These are phyloP conservation scores for Biston betularia DNA, from an alignment of 2,888 invertebrate species.

Conservation along the genomic window DNA sequence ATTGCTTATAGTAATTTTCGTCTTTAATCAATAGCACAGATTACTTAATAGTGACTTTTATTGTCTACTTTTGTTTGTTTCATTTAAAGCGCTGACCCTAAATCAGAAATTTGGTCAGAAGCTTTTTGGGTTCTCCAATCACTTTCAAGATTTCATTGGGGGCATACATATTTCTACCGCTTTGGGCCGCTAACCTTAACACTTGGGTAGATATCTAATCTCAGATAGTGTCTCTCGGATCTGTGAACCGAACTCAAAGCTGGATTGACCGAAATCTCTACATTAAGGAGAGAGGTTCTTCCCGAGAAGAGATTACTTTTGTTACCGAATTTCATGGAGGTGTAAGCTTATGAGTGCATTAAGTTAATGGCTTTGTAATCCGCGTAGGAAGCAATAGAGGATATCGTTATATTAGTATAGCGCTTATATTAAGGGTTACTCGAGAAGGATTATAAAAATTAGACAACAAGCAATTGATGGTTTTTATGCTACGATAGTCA, in stretches of 20 bases:
- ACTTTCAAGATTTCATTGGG: neutral
- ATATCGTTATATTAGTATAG: neutral
- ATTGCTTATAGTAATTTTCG: no score
- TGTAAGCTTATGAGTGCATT: slow-evolving; percentile 23
- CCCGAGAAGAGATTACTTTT: slow-evolving; percentile 12
- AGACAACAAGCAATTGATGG: no score
- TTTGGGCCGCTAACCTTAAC: neutral
- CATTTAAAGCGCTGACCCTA: no score
- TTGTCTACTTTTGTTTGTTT: no score
- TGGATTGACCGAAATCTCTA: slow-evolving; percentile 18
- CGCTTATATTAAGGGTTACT: neutral
- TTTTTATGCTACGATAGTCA: no score
- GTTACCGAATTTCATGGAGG: slow-evolving; percentile 17
- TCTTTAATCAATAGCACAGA: no score
- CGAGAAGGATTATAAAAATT: neutral
- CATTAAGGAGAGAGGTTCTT: slow-evolving; percentile 13
- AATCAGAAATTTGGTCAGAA: neutral
- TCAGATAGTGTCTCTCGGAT: slow-evolving; percentile 17
- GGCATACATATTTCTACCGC: neutral
- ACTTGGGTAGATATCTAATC: slow-evolving; percentile 8
- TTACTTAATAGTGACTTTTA: no score
- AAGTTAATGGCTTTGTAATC: slow-evolving; percentile 25
- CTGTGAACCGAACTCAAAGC: slow-evolving; percentile 12
- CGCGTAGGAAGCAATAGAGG: neutral
- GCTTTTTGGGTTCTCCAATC: slow-evolving; percentile 6